Conservation (phyloP, 2,888 invertebrate genomes). For the Schizaphis graminum region DNA sequence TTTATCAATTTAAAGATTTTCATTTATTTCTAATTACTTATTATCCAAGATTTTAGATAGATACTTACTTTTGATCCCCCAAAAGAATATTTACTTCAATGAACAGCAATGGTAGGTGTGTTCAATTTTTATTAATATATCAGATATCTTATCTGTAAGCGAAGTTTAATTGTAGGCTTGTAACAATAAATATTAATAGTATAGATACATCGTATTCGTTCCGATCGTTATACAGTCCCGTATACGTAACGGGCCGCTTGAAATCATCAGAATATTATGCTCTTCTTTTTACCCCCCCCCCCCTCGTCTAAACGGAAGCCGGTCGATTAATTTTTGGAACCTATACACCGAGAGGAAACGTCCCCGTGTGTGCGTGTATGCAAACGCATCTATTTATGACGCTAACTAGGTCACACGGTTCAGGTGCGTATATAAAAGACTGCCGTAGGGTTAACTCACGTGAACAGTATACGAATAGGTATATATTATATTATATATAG, state of each 20-base stretch:
- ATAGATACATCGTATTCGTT: not conserved
- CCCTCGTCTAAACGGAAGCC: not conserved
- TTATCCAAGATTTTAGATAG: not conserved
- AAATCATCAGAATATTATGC: not conserved
- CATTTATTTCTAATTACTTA: not conserved
- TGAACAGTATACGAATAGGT: not conserved
- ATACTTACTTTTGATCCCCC: not conserved
- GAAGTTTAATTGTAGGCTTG: not conserved
- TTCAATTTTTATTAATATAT: not conserved
- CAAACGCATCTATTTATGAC: conserved; percentile 31
- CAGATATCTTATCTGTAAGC: not conserved
- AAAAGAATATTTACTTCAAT: not conserved
- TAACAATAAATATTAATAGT: not conserved
- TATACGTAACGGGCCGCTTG: not conserved
- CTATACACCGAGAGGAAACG: not conserved
- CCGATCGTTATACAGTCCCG: not conserved
- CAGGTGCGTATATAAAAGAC: conserved; percentile 49
- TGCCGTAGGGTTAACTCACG: conserved; percentile 43
- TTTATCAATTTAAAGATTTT: not conserved
- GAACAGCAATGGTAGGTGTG: not conserved
- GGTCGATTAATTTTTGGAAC: conserved; percentile 28
- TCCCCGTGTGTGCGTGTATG: not conserved
- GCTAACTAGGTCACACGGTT: conserved; percentile 48
- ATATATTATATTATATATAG: not conserved
- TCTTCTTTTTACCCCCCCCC: not conserved